Evolutionary conservation across 2,113 vertebrate species (phyloP), one percentile per base, ranked within the genome.

Genomic region (Toxotes chatareus): DNA sequence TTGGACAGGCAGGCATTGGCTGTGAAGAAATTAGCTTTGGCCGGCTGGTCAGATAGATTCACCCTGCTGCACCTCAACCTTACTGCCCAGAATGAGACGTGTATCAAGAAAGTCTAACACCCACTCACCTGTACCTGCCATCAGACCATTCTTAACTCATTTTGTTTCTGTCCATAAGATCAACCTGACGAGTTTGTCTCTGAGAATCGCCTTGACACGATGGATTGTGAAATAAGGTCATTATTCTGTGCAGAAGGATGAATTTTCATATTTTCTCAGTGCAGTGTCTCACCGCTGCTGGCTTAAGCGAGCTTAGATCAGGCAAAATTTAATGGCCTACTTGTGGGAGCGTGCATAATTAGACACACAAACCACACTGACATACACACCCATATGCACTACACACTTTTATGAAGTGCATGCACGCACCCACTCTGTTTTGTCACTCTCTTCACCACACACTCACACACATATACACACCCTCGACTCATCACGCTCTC

Each of bases 1-100:
- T 86, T 56, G 66, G 86, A 91, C 90, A 91, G 84, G 44, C 86
- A 51, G 57, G 17, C 66, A 67, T 27, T 60, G 56, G 59, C 78
- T 78, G 79, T 34, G 80, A 85, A 71, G 82, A 80, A 80, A 84
- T 84, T 44, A 62, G 68, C 85, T 72, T 53, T 60, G 69, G 62
- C 75, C 57, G 65, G 68, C 69, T 27, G 64, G 80, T 75, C 76
- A 65, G 23, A 82, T 8, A 77, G 75, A 76, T 69, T 23, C 32
- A 66, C 40, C 46, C 59, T 19, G 59, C 49, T 82, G 61, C 65
- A 73, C 59, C 47, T 53, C 38, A 44, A 34, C 42, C 62, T 70
- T 3, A 19, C 55, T 12, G 31, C 55, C 61, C 62, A 44, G 11
- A 63, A 3, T 76, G 32, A 79, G 65, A 70, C 64, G 0, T 59